Percentiles rank a stretch among this genome's conserved stretches.
phyloP scores from a whole-genome alignment of 1,140 invertebrate genomes.

The Drosophila subpulchrella region DNA sequence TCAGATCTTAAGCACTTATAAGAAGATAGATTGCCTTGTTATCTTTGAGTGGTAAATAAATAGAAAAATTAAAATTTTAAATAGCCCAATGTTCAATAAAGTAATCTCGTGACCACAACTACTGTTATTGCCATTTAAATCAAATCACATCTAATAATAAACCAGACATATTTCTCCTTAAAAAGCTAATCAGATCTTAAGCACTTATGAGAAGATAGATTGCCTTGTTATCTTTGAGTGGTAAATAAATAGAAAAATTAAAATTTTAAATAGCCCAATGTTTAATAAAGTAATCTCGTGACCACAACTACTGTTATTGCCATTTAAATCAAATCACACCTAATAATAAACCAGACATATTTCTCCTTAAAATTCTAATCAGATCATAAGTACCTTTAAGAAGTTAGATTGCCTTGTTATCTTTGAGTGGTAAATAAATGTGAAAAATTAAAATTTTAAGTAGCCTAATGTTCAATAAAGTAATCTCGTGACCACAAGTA shows the following conservation, averaged over 20 bases:
- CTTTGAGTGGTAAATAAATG: constrained; percentile 19
- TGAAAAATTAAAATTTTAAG: background rate
- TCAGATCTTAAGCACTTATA: background rate
- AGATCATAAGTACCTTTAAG: background rate
- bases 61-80: background rate
- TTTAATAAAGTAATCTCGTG: constrained; percentile 19
- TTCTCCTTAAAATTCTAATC: background rate
- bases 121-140: background rate
- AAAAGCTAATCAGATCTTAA: background rate
- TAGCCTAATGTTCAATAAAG: background rate
- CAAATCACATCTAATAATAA: background rate
- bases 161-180: background rate
- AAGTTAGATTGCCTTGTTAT: constrained; percentile 1
- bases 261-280: background rate
- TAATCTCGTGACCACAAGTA: constrained; percentile 22
- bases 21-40: background rate
- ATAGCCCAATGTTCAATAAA: background rate
- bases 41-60: constrained; percentile 17
- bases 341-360: too few relatives aligned
- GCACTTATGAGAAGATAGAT: background rate
- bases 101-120: constrained; percentile 20
- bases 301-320: background rate
- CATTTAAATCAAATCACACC: background rate
- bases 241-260: constrained; percentile 9
- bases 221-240: constrained; percentile 3